Percentiles rank a stretch among this genome's conserved stretches.
phyloP scores from a whole-genome alignment of 2,113 vertebrate species.

The Turdus rufiventris region DNA sequence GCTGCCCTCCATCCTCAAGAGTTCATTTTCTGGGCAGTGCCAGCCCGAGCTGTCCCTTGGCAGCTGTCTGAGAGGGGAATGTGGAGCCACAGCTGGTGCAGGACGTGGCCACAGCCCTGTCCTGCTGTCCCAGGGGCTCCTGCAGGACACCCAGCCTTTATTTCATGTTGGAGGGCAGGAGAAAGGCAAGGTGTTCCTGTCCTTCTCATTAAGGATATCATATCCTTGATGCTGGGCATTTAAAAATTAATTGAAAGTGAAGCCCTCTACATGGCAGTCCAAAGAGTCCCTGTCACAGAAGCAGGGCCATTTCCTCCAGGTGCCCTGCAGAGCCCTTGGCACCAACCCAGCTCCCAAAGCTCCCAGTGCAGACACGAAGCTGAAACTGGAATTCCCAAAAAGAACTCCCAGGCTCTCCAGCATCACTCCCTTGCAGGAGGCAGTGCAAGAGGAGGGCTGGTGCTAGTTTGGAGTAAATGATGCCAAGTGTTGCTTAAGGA shows the following conservation, averaged over 20 bases:
- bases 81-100: background rate
- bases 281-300: background rate
- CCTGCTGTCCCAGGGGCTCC: background rate
- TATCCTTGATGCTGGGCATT: background rate
- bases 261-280: background rate
- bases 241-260: constrained; percentile 23
- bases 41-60: background rate
- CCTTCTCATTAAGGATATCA: background rate
- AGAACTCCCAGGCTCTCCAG: background rate
- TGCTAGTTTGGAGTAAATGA: background rate
- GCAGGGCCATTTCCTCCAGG: background rate
- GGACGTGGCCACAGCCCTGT: background rate
- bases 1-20: background rate
- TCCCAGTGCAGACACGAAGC: background rate
- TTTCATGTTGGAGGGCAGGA: background rate
- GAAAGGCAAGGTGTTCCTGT: background rate
- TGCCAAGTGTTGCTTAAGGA: background rate
- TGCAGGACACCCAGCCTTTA: background rate
- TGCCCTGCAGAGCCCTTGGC: background rate
- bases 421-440: background rate
- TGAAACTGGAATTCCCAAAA: background rate
- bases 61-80: background rate
- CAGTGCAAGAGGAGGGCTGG: background rate
- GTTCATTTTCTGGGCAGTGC: accelerated
- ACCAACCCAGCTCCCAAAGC: background rate